A percentile compares a stretch with the other conserved stretches of the same genome.
Evolutionary conservation across 2,113 vertebrate species (phyloP).

Genomic region (Brachionichthys hirsutus): DNA sequence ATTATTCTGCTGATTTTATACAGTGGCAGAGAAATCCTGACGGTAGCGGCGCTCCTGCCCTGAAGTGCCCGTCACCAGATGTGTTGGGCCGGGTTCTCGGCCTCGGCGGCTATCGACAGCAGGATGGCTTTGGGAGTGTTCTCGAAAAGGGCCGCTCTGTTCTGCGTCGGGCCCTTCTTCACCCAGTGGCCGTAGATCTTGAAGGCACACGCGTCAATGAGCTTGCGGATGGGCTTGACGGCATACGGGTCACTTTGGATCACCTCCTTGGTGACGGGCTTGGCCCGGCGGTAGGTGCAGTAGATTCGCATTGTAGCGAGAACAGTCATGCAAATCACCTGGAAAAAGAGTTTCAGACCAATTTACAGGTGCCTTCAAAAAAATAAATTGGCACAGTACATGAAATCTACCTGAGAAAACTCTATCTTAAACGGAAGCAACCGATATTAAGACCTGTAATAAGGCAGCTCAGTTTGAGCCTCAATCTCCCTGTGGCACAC

Average conservation of each 20-base stretch:
- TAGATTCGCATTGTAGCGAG: constrained; percentile 92
- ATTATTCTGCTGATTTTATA: constrained; percentile 6
- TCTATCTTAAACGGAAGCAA: too few species aligned
- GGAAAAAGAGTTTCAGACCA: constrained; percentile 27
- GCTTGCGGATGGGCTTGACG: constrained; percentile 88
- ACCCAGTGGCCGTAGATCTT: constrained; percentile 98
- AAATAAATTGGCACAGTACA: too few species aligned
- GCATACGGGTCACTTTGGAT: constrained; percentile 90
- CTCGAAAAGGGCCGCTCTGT: constrained; percentile 95
- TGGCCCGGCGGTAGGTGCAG: constrained; percentile 89
- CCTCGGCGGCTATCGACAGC: constrained; percentile 81
- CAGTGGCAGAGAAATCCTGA: background rate
- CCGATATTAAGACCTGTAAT: too few species aligned
- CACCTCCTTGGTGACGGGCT: constrained; percentile 89
- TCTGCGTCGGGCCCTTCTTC: constrained; percentile 96
- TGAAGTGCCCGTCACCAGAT: constrained; percentile 55
- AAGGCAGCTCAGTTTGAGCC: too few species aligned
- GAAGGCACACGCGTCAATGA: constrained; percentile 95
- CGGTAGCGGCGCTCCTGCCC: background rate
- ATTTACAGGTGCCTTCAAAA: background rate
- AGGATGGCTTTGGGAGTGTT: constrained; percentile 94
- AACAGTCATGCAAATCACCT: constrained; percentile 93
- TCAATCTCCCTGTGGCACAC: too few species aligned
- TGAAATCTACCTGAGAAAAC: too few species aligned
- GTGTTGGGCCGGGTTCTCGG: constrained; percentile 58